phyloP scores from a whole-genome alignment of 2,888 invertebrate species.

The Alsophila aescularia region DNA sequence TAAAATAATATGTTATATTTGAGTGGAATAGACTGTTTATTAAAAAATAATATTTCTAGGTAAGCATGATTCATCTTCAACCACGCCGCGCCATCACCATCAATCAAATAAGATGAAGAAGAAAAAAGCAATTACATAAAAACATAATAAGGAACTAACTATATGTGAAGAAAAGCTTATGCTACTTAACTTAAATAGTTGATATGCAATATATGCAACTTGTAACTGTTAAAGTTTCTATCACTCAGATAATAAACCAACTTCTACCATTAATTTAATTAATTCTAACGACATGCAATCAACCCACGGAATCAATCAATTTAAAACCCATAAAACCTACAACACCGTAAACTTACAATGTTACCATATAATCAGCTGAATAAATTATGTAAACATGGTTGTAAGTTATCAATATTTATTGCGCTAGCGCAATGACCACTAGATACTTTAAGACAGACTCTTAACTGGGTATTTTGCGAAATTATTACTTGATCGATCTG shows the following conservation, averaged over 20 bases:
- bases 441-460: neutral
- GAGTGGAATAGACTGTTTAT: too few relatives aligned
- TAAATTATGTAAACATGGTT: conserved; percentile 31
- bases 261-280: conserved; percentile 14
- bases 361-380: conserved; percentile 33
- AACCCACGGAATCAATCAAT: conserved; percentile 33
- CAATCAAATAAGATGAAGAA: too few relatives aligned
- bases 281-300: conserved; percentile 20
- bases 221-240: neutral
- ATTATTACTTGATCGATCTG: neutral
- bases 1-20: too few relatives aligned
- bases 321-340: conserved; percentile 36
- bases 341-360: conserved; percentile 37
- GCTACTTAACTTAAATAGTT: too few relatives aligned
- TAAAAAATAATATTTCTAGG: too few relatives aligned
- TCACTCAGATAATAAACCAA: conserved; percentile 2
- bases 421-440: conserved; percentile 24
- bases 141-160: too few relatives aligned
- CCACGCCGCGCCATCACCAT: too few relatives aligned
- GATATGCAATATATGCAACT: too few relatives aligned
- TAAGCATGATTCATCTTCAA: too few relatives aligned
- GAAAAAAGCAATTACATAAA: too few relatives aligned
- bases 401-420: conserved; percentile 37
- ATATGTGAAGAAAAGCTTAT: too few relatives aligned
- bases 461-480: neutral